These are phyloP conservation scores for Elephantulus edwardii DNA, from an alignment of 2,113 vertebrate genomes.

Conservation along the genomic window DNA sequence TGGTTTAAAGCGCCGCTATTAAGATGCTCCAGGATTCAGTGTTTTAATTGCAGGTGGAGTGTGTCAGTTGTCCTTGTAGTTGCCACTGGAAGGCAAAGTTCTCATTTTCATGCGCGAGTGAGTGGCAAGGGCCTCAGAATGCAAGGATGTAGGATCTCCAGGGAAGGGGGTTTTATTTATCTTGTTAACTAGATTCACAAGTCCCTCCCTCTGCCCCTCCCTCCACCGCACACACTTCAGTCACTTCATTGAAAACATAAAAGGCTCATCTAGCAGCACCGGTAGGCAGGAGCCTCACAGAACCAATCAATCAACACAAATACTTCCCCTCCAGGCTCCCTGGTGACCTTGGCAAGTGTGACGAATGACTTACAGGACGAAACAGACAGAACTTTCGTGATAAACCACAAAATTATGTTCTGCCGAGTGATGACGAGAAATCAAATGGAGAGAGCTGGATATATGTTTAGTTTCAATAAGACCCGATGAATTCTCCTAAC, in stretches of 20 bases:
- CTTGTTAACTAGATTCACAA: conserved; percentile 66
- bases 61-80: not conserved
- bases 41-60: not conserved
- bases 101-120: not conserved
- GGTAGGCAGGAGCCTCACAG: conserved; percentile 64
- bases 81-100: not conserved
- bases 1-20: no score
- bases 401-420: conserved; percentile 77
- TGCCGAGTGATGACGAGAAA: conserved; percentile 76
- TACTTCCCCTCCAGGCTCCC: conserved; percentile 66
- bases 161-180: conserved; percentile 45
- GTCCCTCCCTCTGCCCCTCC: not conserved
- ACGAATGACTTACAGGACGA: conserved; percentile 75
- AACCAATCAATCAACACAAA: conserved; percentile 79
- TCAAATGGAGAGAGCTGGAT: conserved; percentile 77
- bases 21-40: not conserved
- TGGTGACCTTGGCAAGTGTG: conserved; percentile 82
- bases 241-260: conserved; percentile 65
- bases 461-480: conserved; percentile 76
- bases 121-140: conserved; percentile 10
- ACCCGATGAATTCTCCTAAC: conserved; percentile 76
- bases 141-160: not conserved
- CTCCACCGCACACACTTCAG: not conserved
- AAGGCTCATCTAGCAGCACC: conserved; percentile 75
- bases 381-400: conserved; percentile 77